Evolutionary conservation across 2,797 vertebrate species (phyloP).

Genomic region (Cynodonichthys magdalenae): DNA sequence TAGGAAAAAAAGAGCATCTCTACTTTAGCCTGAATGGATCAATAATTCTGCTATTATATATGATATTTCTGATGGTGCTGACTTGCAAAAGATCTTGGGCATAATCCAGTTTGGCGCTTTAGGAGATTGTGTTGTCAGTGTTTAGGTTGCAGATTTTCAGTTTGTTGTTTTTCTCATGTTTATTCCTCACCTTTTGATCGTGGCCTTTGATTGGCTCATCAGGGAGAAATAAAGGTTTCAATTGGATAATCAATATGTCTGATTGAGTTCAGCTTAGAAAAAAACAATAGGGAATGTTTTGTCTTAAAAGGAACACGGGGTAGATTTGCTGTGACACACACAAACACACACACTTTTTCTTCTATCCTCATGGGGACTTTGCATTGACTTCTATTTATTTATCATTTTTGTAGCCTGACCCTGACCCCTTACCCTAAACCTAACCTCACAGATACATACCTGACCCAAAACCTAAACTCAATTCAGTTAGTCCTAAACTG

Average conservation of each 20-base stretch:
- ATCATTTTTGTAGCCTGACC: no score
- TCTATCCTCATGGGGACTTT: no score
- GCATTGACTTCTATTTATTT: no score
- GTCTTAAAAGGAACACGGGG: slow-evolving; percentile 26
- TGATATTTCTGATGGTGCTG: neutral
- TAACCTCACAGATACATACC: no score
- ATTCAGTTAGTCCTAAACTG: no score
- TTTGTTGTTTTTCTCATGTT: slow-evolving; percentile 27
- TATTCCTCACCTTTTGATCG: slow-evolving; percentile 29
- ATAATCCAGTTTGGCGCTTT: slow-evolving; percentile 7
- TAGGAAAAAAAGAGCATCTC: neutral
- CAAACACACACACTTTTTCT: slow-evolving; percentile 5
- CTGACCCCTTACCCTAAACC: no score
- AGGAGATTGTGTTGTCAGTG: neutral
- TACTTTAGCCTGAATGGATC: slow-evolving; percentile 26
- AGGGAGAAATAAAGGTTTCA: slow-evolving; percentile 28
- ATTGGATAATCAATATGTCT: slow-evolving; percentile 19
- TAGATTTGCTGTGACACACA: slow-evolving; percentile 9
- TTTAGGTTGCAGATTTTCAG: neutral
- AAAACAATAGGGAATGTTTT: slow-evolving; percentile 26
- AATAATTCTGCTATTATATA: slow-evolving; percentile 29
- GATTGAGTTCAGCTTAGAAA: slow-evolving; percentile 30
- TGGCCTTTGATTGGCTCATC: slow-evolving; percentile 36
- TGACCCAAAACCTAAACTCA: no score
- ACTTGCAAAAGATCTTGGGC: neutral